Evolutionary conservation across 2,797 vertebrate genomes (phyloP), one percentile per base, ranked within the genome.

Genomic region (Melanotaenia pygmaea): DNA sequence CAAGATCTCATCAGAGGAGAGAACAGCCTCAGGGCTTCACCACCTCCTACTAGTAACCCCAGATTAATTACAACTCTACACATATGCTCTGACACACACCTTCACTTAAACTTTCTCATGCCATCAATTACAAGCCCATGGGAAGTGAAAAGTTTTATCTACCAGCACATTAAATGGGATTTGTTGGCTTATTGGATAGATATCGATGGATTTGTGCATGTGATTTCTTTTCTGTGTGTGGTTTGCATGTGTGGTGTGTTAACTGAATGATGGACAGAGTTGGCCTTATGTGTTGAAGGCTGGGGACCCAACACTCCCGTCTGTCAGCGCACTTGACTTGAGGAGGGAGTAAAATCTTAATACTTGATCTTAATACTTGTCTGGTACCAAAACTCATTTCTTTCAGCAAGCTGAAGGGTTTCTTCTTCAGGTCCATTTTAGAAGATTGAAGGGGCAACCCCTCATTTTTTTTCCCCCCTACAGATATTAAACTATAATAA

Each of bases 1-100:
- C 91, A 90, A 91, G 86, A 86, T 86, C 84, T 89, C 90, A 89
- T 91, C 90, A 84, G 85, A 82, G 77, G 59, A 82, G 86, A 88
- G 87, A 83, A 83, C 70, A 86, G 89, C 91, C 91, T 72, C 70
- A 12, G 82, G 89, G 77, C 59, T 75, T 79, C 84, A 80, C 84
- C 80, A 76, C 83, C 88, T 87, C 82, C 77, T 72, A 64, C 86
- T 75, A 77, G 84, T 88, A 91, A 83, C 80, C 78, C 62, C 71
- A 77, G 88, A 89, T 90, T 89, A 86, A 89, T 87, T 80, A 82
- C 74, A 37, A 62, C 20, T 56, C 12, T 0, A 22, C 14, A 30
- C 62, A 45, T 59, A 53, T 47, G 37, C 59, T 32, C 30, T 16
- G 67, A 51, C 60, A 56, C 16, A 70, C 60, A 35, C 56, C 64